phyloP scores from a whole-genome alignment of 2,797 vertebrate species.

The Microcaecilia unicolor region DNA sequence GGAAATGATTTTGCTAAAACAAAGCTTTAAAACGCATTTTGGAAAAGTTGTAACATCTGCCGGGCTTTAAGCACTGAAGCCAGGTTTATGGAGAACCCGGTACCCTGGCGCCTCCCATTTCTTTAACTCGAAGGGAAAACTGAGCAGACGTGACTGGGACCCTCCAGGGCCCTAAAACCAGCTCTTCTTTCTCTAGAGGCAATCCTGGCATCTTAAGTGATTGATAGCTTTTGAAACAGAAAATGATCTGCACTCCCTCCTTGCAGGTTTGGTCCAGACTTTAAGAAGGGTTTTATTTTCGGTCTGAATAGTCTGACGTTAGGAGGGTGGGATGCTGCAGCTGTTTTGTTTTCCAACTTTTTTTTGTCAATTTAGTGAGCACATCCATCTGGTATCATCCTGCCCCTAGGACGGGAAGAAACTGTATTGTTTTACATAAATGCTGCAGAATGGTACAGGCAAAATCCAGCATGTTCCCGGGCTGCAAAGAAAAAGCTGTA shows the following conservation, averaged over 20 bases:
- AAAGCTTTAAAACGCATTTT: no score
- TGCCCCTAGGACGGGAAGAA: background rate
- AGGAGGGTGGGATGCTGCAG: no score
- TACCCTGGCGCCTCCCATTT: constrained; percentile 42
- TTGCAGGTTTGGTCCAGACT: rapidly evolving
- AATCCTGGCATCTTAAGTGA: no score
- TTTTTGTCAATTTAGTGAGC: no score
- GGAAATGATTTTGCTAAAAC: no score
- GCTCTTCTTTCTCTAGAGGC: background rate
- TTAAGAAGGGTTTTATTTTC: no score
- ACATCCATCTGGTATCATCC: constrained; percentile 12
- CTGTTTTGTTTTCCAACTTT: no score
- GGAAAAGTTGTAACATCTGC: constrained; percentile 53
- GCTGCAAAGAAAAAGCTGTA: background rate
- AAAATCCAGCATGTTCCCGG: constrained; percentile 10
- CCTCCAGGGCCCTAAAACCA: constrained; percentile 21
- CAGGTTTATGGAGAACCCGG: constrained; percentile 42
- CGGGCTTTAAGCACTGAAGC: constrained; percentile 14
- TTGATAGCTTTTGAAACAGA: no score
- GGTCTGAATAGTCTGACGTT: no score
- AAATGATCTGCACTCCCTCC: no score
- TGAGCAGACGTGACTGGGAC: constrained; percentile 16
- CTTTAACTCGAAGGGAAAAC: constrained; percentile 23
- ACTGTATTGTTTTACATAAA: background rate
- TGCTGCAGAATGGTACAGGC: constrained; percentile 7